Evolutionary conservation across 2,797 vertebrate species (phyloP), one percentile per base, ranked within the genome.

Genomic region (Buceros bicornis): DNA sequence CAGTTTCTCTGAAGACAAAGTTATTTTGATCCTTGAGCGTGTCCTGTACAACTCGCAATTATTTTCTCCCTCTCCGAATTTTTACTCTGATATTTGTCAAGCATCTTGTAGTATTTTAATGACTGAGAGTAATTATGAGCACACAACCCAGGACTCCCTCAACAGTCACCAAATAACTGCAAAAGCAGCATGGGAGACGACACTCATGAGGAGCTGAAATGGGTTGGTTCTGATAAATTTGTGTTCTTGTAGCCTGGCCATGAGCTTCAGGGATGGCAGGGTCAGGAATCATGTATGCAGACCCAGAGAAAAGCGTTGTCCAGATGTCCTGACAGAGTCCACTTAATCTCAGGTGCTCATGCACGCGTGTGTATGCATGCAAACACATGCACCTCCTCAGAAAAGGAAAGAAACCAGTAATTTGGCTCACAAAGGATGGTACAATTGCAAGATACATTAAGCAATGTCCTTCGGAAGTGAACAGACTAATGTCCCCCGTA

Each of bases 401-500:
- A 31, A 78, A 83, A 74, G 5, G 31, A 43, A 78, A 90, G 28
- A 70, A 82, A 58, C 1, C 9, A 20, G 40, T 22, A 57, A 79
- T 40, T 35, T 77, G 74, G 17, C 48, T 89, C 40, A 45, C 24
- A 82, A 37, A 64, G 1, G 3, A 64, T n/a, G 40, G 16, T 50
- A 67, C 0, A 1, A 64, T 40, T 77, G 28, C 53, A 83, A 86
- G 72, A 81, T 67, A 87, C 21, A 61, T 71, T 47, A 69, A 0
- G 0, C 16, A 76, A 21, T 0, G 0, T 33, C 42, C 35, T 72
- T 66, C 43, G 64, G 35, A 24, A 92, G 4, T 43, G 53, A 81
- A 71, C 0, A 1, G 45, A 45, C 33, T 62, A 54, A 47, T 4
- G 2, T 21, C 53, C 12, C 21, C n/a, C 1, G 0, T 50, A 62